Percentiles rank a stretch among this genome's conserved stretches.
Conservation (phyloP, 2,113 vertebrate species). For the Sula dactylatra region DNA sequence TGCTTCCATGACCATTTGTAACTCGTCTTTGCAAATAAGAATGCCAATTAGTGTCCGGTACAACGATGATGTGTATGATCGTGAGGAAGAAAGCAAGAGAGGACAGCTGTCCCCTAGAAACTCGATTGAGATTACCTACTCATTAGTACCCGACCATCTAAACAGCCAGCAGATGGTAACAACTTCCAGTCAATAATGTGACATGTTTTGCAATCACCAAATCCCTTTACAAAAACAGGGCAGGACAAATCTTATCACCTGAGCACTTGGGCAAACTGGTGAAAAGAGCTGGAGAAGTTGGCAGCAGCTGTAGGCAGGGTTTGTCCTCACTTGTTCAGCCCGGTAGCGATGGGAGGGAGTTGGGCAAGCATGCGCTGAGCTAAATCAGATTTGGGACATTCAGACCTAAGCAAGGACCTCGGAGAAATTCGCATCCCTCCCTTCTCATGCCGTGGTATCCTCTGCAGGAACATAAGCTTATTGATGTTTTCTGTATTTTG, state of each 20-base stretch:
- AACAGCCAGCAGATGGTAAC: constrained; percentile 48
- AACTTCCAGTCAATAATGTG: constrained; percentile 38
- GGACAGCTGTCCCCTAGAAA: constrained; percentile 30
- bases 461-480: not conserved
- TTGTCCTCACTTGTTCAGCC: not conserved
- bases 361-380: accelerated
- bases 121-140: not conserved
- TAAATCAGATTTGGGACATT: not conserved
- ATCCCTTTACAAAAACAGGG: constrained; percentile 40
- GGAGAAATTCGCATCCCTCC: not conserved
- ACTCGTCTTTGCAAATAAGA: not conserved
- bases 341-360: not conserved
- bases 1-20: accelerated
- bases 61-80: not conserved
- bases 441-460: accelerated
- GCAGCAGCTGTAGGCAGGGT: not conserved
- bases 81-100: not conserved
- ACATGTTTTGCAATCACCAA: constrained; percentile 51
- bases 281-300: not conserved
- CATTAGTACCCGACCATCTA: constrained; percentile 2
- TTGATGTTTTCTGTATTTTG: not conserved
- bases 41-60: not conserved
- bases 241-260: not conserved
- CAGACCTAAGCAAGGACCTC: not conserved
- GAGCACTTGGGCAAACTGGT: not conserved